Conservation (phyloP, 2,888 invertebrate genomes). For the Drosophila mayaguana region DNA sequence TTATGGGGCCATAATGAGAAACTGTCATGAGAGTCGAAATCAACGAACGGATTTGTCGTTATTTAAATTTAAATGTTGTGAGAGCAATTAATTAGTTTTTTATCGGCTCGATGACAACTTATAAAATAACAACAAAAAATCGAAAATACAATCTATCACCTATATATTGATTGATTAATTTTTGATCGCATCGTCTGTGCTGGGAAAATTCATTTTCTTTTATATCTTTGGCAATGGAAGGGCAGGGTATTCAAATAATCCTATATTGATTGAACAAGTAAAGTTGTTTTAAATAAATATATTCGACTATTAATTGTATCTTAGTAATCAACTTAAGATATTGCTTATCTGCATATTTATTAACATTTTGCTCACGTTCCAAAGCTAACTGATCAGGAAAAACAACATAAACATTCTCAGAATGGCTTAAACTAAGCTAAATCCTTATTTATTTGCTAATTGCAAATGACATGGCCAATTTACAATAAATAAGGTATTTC, state of each 20-base stretch:
- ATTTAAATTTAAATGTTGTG: conserved; percentile 25
- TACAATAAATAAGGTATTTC: background rate
- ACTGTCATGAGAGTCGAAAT: conserved; percentile 57
- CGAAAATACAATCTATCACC: background rate
- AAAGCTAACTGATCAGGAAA: background rate
- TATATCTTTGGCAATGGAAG: background rate
- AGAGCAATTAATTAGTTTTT: background rate
- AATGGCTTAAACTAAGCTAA: background rate
- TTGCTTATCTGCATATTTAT: background rate
- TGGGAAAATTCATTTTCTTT: conserved; percentile 9
- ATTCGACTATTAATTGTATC: background rate
- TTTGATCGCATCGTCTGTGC: background rate
- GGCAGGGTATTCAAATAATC: no score
- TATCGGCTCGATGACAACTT: background rate
- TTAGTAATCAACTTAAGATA: background rate
- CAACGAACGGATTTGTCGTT: conserved; percentile 14
- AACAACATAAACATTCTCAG: background rate
- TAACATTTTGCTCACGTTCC: background rate
- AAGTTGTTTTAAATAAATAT: background rate
- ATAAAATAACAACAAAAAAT: background rate
- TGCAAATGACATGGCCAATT: background rate
- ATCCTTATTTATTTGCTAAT: conserved; percentile 4
- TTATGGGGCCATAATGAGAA: conserved; percentile 56
- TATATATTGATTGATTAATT: conserved; percentile 2
- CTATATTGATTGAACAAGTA: background rate